Percentiles rank a stretch among this genome's conserved stretches.
phyloP scores from a whole-genome alignment of 2,113 vertebrate species.

The Mesembrinibis cayennensis region DNA sequence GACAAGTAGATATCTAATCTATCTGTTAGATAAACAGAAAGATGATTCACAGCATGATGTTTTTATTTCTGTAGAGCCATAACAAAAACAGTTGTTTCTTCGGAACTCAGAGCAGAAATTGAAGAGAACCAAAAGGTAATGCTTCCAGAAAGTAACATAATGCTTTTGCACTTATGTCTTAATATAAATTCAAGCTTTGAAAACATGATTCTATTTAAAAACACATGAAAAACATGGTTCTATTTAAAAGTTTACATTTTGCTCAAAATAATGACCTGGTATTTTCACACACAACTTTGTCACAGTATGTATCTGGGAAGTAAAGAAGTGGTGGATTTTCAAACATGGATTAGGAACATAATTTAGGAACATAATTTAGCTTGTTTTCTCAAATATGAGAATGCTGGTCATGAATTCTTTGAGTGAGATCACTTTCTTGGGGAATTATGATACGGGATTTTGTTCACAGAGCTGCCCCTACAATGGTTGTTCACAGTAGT shows the following conservation, averaged over 20 bases:
- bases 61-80: slow-evolving; percentile 82
- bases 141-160: background rate
- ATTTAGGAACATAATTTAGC: background rate
- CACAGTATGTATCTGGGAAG: background rate
- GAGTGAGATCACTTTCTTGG: background rate
- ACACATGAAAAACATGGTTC: background rate
- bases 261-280: background rate
- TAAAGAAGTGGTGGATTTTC: background rate
- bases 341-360: background rate
- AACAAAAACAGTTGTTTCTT: slow-evolving; percentile 91
- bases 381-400: background rate
- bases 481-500: background rate
- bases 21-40: background rate
- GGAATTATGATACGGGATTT: background rate
- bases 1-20: background rate
- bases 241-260: background rate
- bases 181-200: background rate
- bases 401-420: background rate
- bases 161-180: background rate
- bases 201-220: background rate
- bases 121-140: slow-evolving; percentile 97
- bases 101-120: slow-evolving; percentile 88
- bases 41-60: background rate
- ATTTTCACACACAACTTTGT: background rate
- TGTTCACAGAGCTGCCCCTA: background rate